Evolutionary conservation across 2,113 vertebrate species (phyloP), one percentile per base, ranked within the genome.

Genomic region (Propithecus coquereli): DNA sequence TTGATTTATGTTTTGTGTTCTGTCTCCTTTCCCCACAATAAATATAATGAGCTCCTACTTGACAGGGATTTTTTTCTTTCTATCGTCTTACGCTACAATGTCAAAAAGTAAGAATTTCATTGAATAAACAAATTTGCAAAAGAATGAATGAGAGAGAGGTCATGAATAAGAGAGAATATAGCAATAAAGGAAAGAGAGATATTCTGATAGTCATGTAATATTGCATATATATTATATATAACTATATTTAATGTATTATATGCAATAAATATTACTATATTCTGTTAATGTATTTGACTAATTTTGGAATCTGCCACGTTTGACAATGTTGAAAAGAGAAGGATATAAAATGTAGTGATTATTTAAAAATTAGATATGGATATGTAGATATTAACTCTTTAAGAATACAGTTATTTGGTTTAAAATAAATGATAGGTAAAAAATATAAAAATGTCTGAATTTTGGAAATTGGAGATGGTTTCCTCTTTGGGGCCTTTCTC

Each of bases 11-110:
- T 74, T 12, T 82, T 88, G 8, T 57, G 13, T 68, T 92, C 5
- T 90, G 17, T 79, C 17, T 34, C 34, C 14, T 54, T 83, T 80
- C 12, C 14, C 54, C 59, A 77, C 88, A 83, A 84, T 81, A 70
- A 34, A 57, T 87, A 23, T 43, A 83, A 74, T 9, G 81, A 92
- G 93, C 91, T 96, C 91, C 93, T 90, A 83, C 22, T 87, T 92
- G 96, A 95, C 94, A 96, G 90, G 90, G 79, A 93, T 54, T 66
- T 43, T 40, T 22, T 65, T 80, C 68, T 85, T 82, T 65, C 12
- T 65, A 40, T 73, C 52, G 3, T 79, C 18, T 61, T 81, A 54
- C 76, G 8, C 25, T 85, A 76, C 6, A 63, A 25, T 83, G 82
- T 90, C 3, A 27, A 66, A 90, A 94, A 40, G 23, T 47, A 23